These are phyloP conservation scores for Chloromyia formosa DNA, from an alignment of 2,888 invertebrate species.

Conservation along the genomic window DNA sequence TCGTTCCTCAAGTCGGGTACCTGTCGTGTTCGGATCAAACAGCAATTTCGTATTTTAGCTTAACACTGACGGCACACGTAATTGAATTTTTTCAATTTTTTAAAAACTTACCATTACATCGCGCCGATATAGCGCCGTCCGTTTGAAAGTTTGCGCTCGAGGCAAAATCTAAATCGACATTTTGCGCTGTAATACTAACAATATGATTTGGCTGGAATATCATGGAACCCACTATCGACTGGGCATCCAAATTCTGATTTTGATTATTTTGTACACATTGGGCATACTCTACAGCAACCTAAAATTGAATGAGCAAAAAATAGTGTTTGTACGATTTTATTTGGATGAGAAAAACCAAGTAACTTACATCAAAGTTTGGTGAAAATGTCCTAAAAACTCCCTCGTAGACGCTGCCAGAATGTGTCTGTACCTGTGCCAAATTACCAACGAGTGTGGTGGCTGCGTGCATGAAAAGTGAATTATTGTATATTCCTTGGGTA, in stretches of 20 bases:
- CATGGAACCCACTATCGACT: constrained; percentile 58
- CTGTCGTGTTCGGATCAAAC: constrained; percentile 51
- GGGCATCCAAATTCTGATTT: constrained; percentile 58
- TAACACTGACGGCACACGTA: constrained; percentile 77
- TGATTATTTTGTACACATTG: constrained; percentile 68
- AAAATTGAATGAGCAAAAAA: constrained; percentile 47
- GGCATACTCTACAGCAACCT: constrained; percentile 85
- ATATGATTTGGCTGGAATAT: constrained; percentile 86
- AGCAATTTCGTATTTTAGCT: too few species aligned
- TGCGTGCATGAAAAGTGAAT: constrained; percentile 90
- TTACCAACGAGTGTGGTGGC: constrained; percentile 87
- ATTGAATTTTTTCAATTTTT: background rate
- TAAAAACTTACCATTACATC: constrained; percentile 76
- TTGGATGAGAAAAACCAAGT: background rate
- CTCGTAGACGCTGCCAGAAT: constrained; percentile 86
- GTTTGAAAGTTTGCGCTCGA: constrained; percentile 89
- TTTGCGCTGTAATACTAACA: constrained; percentile 81
- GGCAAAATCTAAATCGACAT: constrained; percentile 90
- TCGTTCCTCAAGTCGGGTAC: constrained; percentile 65
- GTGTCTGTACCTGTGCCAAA: constrained; percentile 81
- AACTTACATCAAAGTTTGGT: constrained; percentile 80
- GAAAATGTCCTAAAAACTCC: constrained; percentile 92
- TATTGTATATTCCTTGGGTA: constrained; percentile 89
- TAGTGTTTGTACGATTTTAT: background rate
- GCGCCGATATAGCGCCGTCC: constrained; percentile 84